phyloP scores from a whole-genome alignment of 2,113 vertebrate species.

The Pteruthius melanotis region DNA sequence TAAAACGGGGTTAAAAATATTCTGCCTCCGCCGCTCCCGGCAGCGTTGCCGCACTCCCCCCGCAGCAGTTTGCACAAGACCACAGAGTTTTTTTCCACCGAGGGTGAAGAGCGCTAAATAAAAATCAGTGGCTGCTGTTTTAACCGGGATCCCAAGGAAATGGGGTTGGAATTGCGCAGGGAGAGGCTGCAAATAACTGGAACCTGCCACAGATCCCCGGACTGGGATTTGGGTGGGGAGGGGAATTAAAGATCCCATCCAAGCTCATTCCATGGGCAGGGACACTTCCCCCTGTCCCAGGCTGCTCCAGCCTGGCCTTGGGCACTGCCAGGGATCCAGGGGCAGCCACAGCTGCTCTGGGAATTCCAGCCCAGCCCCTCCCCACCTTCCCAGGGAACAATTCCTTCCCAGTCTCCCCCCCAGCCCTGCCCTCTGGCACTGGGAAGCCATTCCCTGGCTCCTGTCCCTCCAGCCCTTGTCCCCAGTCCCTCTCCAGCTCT shows the following conservation, averaged over 20 bases:
- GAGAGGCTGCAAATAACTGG: neutral
- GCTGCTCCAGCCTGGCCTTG: neutral
- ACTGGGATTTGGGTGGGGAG: neutral
- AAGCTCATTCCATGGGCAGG: neutral
- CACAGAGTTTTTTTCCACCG: neutral
- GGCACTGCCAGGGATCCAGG: neutral
- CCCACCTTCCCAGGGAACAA: neutral
- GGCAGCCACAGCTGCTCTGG: neutral
- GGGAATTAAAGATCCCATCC: neutral
- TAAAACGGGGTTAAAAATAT: neutral
- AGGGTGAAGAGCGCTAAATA: neutral
- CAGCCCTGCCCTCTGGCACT: too few species aligned
- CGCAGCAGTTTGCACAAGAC: neutral
- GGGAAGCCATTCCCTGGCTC: too few species aligned
- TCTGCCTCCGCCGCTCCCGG: neutral
- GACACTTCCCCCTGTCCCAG: neutral
- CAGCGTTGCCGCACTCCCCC: slow-evolving; percentile 1
- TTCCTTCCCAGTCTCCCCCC: neutral
- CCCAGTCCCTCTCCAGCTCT: too few species aligned
- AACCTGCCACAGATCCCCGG: neutral
- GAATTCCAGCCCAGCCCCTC: neutral
- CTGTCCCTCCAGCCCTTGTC: too few species aligned
- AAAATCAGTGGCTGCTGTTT: neutral
- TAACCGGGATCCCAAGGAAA: neutral
- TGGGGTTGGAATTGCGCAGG: neutral